Evolutionary conservation across 2,888 invertebrate genomes (phyloP).

Genomic region (Philereme transversata): DNA sequence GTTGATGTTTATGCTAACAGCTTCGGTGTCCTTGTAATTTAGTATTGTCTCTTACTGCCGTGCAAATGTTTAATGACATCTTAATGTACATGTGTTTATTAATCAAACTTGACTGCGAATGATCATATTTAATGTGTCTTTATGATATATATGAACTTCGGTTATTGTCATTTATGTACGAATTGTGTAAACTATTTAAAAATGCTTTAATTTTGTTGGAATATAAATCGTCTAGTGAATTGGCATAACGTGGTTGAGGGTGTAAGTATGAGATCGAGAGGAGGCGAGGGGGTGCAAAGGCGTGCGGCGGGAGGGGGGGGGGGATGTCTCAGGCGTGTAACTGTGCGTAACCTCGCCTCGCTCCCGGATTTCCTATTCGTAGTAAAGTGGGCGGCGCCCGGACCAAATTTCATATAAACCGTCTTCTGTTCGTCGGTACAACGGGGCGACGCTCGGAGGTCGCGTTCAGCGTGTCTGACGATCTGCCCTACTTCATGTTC

Average conservation of each 20-base stretch:
- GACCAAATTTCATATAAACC: slow-evolving; percentile 79
- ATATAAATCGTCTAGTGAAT: slow-evolving; percentile 81
- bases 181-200: slow-evolving; percentile 73
- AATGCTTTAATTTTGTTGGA: slow-evolving; percentile 80
- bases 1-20: slow-evolving; percentile 50
- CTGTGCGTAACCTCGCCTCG: slow-evolving; percentile 82
- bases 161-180: slow-evolving; percentile 57
- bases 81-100: slow-evolving; percentile 30
- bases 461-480: slow-evolving; percentile 77
- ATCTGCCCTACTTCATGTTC: slow-evolving; percentile 81
- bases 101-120: slow-evolving; percentile 52
- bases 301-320: slow-evolving; percentile 46
- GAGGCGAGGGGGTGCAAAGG: slow-evolving; percentile 53
- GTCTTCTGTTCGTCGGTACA: slow-evolving; percentile 77
- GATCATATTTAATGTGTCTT: slow-evolving; percentile 45
- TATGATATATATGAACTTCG: slow-evolving; percentile 50
- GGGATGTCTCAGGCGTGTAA: slow-evolving; percentile 78
- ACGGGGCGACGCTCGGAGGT: slow-evolving; percentile 69
- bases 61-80: slow-evolving; percentile 42
- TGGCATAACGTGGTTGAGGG: slow-evolving; percentile 74
- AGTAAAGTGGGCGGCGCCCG: slow-evolving; percentile 82
- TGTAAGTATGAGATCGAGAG: slow-evolving; percentile 62
- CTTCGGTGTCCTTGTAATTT: slow-evolving; percentile 32
- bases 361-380: slow-evolving; percentile 83
- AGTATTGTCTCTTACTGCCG: slow-evolving; percentile 42